Evolutionary conservation across 2,797 vertebrate species (phyloP), one percentile per base, ranked within the genome.

Genomic region (Pseudocheirus occidentalis): DNA sequence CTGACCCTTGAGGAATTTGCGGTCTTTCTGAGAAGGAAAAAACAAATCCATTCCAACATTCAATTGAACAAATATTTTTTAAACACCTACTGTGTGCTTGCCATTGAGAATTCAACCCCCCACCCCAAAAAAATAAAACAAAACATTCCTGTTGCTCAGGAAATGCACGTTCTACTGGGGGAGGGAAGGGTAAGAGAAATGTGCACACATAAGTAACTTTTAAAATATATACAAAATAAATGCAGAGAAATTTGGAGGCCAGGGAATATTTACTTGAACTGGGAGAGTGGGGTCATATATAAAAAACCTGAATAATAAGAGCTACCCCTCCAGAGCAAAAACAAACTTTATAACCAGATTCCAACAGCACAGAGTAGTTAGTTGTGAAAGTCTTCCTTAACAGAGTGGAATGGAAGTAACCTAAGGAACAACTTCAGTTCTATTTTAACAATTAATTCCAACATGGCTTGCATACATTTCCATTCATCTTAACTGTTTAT

Each of bases 401-500:
- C 59, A 52, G 1, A 28, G 40, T 31, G 53, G 56, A 98, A 31
- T 24, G 93, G 56, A 96, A 95, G 91, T 98, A 97, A 95, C 66
- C n/a, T 90, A 93, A 94, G 93, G 94, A 97, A 93, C 97, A 98
- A 91, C 96, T 97, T 95, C 93, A 95, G 55, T 55, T 97, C 94
- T 96, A 58, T 96, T 58, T 97, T 95, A 97, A 96, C 97, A 97
- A 97, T 98, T 96, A 97, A 95, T 96, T 96, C 93, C 97, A 97
- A 95, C 87, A 96, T 52, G 73, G 29, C 91, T 96, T 94, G 96
- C 73, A 91, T 98, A 96, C 93, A 98, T 97, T 95, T 93, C 97
- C 95, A 96, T 96, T 95, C 96, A 94, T 95, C 97, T 98, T 98
- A 98, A 98, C 98, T 98, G 97, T 98, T 98, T 96, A 96, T 98